Evolutionary conservation across 37 sponge, comb jelly and placozoan genomes (phyloP).

Genomic region (Petrosia ficiformis): DNA sequence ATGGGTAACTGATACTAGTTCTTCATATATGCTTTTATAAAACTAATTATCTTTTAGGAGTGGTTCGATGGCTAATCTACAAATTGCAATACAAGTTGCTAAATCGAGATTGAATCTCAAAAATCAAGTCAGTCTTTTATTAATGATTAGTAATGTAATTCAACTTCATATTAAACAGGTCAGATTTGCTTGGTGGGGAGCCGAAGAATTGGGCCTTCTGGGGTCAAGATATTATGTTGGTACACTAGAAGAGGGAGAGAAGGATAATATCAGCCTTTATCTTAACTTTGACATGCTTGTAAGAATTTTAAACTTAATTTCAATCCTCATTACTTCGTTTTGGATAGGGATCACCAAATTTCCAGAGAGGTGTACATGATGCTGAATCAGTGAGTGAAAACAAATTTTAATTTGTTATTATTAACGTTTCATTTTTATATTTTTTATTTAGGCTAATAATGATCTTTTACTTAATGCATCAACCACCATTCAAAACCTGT

Average conservation of each 20-base stretch:
- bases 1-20: conserved; percentile 77
- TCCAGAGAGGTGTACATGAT: conserved; percentile 73
- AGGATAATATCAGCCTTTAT: conserved; percentile 42
- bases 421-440: no score
- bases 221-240: conserved; percentile 66
- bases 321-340: neutral
- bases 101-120: conserved; percentile 1
- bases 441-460: conserved; percentile 23
- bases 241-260: conserved; percentile 32
- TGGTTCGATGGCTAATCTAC: conserved; percentile 73
- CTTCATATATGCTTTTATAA: neutral
- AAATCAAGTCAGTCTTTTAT: conserved; percentile 56
- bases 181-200: conserved; percentile 85
- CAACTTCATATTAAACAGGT: conserved; percentile 28
- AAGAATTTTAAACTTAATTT: neutral
- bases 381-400: conserved; percentile 62
- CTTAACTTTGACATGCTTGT: conserved; percentile 82
- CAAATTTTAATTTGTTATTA: neutral
- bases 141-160: neutral
- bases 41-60: conserved; percentile 50
- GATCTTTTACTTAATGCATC: conserved; percentile 24
- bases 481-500: conserved; percentile 56
- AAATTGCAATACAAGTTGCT: conserved; percentile 51
- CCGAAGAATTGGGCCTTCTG: conserved; percentile 78
- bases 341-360: conserved; percentile 84